Evolutionary conservation across 2,797 vertebrate genomes (phyloP).

Genomic region (Crypturellus tataupa): DNA sequence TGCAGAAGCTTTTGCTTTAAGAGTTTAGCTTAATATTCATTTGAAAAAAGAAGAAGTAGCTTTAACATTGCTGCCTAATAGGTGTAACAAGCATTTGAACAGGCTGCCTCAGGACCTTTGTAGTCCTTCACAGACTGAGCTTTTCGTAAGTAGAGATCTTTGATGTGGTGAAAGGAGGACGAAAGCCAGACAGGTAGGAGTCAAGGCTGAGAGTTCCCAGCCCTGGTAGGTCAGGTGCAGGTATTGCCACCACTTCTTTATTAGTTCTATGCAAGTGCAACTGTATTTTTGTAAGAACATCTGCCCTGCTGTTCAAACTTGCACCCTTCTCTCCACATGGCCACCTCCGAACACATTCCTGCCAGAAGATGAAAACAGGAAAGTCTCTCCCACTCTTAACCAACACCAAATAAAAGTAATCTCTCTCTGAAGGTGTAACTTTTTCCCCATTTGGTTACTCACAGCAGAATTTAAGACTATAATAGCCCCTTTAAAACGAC

Average conservation of each 20-base stretch:
- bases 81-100: not conserved
- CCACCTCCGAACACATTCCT: not conserved
- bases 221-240: not conserved
- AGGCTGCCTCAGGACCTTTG: not conserved
- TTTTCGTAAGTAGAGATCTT: not conserved
- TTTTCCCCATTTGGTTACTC: not conserved
- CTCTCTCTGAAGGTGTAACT: accelerated
- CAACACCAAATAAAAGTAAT: not conserved
- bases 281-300: not conserved
- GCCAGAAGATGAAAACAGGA: accelerated
- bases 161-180: not conserved
- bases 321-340: not conserved
- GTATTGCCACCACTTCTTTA: not conserved
- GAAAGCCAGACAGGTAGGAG: not conserved
- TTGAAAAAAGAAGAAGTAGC: not conserved
- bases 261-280: not conserved
- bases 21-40: not conserved
- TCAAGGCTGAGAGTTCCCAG: not conserved
- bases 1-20: not conserved
- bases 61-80: not conserved
- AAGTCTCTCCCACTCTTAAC: not conserved
- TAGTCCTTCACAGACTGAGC: accelerated
- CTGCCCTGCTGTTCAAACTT: not conserved
- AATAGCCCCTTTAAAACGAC: not conserved
- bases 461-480: not conserved